These are phyloP conservation scores for Arctia plantaginis DNA, from an alignment of 2,888 invertebrate species.

Conservation along the genomic window DNA sequence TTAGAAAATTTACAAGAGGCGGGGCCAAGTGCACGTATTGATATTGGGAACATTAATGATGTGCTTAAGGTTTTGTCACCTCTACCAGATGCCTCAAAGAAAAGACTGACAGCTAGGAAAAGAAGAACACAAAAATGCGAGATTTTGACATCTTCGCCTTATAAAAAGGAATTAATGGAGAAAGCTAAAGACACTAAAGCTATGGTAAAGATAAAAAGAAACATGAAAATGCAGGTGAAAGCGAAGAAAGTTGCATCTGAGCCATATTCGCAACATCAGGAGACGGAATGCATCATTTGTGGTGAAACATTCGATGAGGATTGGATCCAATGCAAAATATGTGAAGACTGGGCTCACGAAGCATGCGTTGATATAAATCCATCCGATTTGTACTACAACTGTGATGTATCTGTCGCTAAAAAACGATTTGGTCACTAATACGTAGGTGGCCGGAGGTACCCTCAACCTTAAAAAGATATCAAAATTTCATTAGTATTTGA, in stretches of 20 bases:
- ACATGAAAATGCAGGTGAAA: not conserved
- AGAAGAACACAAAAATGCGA: constrained; percentile 11
- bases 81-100: constrained; percentile 8
- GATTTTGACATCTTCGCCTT: constrained; percentile 13
- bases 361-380: not conserved
- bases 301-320: not conserved
- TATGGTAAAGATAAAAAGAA: not conserved
- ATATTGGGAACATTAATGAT: too few relatives aligned
- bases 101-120: not conserved
- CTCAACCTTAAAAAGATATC: not conserved
- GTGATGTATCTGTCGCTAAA: not conserved
- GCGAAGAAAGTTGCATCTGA: not conserved
- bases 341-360: constrained; percentile 4
- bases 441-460: not conserved
- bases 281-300: not conserved
- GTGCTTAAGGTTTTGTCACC: constrained; percentile 6
- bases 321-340: not conserved
- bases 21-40: too few relatives aligned
- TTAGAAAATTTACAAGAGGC: too few relatives aligned
- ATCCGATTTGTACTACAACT: not conserved
- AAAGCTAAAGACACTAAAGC: not conserved
- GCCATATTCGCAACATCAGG: not conserved
- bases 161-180: constrained; percentile 6
- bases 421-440: too few relatives aligned
- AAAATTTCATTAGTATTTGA: too few relatives aligned